phyloP scores from a whole-genome alignment of 2,797 vertebrate species.

The Coregonus sp. region DNA sequence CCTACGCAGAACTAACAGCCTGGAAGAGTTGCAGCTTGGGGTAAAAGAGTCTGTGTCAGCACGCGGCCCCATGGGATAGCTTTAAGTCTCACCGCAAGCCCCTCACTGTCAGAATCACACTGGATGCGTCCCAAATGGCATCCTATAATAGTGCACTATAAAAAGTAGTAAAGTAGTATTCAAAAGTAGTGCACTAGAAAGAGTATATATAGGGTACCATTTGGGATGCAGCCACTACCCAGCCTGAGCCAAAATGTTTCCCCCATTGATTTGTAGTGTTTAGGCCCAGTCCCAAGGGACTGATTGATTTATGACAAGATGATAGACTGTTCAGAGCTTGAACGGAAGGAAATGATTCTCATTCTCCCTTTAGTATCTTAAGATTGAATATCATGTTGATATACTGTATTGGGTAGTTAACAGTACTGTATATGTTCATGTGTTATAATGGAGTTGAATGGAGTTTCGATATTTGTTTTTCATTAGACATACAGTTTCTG shows the following conservation, averaged over 20 bases:
- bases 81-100: neutral
- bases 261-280: constrained; percentile 27
- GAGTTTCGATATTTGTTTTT: neutral
- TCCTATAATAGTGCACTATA: neutral
- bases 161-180: neutral
- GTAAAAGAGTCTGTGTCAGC: neutral
- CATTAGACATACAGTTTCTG: neutral
- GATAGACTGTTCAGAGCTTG: constrained; percentile 16
- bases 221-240: neutral
- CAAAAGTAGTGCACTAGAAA: neutral
- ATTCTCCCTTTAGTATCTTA: neutral
- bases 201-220: neutral
- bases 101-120: neutral
- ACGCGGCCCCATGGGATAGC: constrained; percentile 1
- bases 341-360: neutral
- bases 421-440: neutral
- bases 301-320: constrained; percentile 39
- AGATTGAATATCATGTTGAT: constrained; percentile 8
- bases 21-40: neutral
- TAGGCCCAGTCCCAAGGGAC: neutral
- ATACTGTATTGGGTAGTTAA: neutral
- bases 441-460: constrained; percentile 6
- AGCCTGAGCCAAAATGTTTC: neutral
- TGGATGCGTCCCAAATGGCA: neutral
- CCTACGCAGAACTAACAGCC: neutral